phyloP scores from a whole-genome alignment of 1,140 invertebrate species.

The Drosophila serrata region DNA sequence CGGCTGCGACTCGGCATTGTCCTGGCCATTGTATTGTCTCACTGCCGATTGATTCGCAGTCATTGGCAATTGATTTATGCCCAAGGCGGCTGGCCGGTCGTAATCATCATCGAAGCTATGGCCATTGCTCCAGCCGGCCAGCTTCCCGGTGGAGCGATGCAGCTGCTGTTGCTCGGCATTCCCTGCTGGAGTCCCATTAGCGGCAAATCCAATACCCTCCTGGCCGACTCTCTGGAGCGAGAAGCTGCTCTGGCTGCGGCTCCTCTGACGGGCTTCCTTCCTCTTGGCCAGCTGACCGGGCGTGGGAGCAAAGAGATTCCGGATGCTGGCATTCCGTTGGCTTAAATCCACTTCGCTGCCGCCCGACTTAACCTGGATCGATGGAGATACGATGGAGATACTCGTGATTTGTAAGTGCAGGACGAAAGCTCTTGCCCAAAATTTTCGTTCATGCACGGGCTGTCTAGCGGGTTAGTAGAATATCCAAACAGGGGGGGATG shows the following conservation, averaged over 20 bases:
- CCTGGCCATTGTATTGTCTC: conserved; percentile 72
- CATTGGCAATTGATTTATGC: conserved; percentile 79
- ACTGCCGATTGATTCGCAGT: conserved; percentile 76
- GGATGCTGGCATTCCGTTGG: conserved; percentile 76
- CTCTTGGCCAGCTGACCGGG: conserved; percentile 51
- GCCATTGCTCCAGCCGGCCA: conserved; percentile 44
- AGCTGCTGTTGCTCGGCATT: not conserved
- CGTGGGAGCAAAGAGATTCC: conserved; percentile 71
- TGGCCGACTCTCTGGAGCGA: conserved; percentile 53
- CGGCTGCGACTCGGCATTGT: conserved; percentile 36
- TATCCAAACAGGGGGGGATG: conserved; percentile 36
- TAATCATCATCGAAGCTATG: conserved; percentile 46
- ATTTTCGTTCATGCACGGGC: conserved; percentile 46
- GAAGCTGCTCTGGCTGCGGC: conserved; percentile 70
- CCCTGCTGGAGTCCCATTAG: conserved; percentile 7
- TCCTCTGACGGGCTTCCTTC: conserved; percentile 65
- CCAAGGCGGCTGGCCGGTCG: conserved; percentile 27
- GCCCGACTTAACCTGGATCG: conserved; percentile 72
- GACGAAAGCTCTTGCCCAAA: conserved; percentile 27
- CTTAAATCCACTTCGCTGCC: conserved; percentile 61
- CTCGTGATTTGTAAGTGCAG: conserved; percentile 53
- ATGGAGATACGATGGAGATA: conserved; percentile 36
- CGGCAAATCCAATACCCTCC: conserved; percentile 22
- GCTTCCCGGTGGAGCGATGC: conserved; percentile 12
- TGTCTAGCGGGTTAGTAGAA: conserved; percentile 60